Conservation (phyloP, 2,113 vertebrate genomes). For the Trogon melanurus region DNA sequence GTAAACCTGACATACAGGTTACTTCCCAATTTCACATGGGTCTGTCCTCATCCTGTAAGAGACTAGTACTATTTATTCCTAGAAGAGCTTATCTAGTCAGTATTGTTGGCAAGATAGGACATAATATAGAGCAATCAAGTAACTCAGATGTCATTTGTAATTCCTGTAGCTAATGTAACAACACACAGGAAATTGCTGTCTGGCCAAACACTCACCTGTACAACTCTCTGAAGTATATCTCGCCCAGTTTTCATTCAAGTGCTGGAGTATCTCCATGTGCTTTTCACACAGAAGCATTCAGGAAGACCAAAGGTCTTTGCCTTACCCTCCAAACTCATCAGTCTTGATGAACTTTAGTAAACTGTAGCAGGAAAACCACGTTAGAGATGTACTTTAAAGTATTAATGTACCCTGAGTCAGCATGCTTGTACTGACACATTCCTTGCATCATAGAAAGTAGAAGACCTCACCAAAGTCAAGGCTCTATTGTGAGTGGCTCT, state of each 20-base stretch:
- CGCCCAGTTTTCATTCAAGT: neutral
- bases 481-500: neutral
- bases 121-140: neutral
- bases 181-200: neutral
- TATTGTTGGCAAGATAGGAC: neutral
- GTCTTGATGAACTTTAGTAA: neutral
- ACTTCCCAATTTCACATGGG: neutral
- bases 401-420: accelerated
- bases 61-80: neutral
- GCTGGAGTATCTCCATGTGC: neutral
- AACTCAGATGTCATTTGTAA: neutral
- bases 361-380: neutral
- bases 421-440: neutral
- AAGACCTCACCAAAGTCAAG: neutral
- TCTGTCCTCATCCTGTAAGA: neutral
- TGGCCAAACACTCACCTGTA: neutral
- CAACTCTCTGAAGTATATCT: neutral
- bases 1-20: neutral
- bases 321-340: neutral
- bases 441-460: neutral
- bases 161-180: neutral
- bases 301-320: neutral
- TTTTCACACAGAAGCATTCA: neutral
- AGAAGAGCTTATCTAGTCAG: neutral
- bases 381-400: neutral